Evolutionary conservation across 2,797 vertebrate species (phyloP).

Genomic region (Thamnophis elegans): DNA sequence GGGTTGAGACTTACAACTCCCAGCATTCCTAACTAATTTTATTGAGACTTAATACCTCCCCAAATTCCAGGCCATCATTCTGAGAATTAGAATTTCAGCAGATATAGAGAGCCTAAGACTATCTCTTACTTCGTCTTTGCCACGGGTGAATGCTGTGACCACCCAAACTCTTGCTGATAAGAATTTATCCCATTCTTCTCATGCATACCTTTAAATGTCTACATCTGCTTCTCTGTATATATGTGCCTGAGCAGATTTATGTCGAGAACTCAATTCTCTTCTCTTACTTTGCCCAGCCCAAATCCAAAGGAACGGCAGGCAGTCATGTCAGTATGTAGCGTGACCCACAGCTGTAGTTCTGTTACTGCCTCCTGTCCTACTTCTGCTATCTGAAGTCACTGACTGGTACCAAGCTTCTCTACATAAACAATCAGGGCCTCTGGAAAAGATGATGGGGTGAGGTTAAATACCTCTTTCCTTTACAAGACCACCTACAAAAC

Average conservation of each 20-base stretch:
- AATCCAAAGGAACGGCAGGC: conserved; percentile 10
- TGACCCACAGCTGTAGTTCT: not conserved
- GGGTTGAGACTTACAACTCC: not conserved
- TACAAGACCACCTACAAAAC: conserved; percentile 70
- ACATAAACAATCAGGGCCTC: conserved; percentile 64
- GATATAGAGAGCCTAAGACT: not conserved
- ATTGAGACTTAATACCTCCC: not conserved
- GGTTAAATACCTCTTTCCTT: conserved; percentile 71
- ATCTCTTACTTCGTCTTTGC: not conserved
- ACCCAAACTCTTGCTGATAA: conserved; percentile 17
- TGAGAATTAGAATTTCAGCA: not conserved
- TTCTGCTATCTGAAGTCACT: conserved; percentile 47
- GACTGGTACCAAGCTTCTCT: conserved; percentile 64
- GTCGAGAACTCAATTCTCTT: not conserved
- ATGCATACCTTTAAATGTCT: not conserved
- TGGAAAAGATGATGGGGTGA: conserved; percentile 58
- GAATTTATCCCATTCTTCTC: not conserved
- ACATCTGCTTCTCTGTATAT: not conserved
- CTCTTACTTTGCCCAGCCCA: not conserved
- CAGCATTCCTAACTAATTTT: not conserved
- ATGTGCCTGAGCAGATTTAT: conserved; percentile 20
- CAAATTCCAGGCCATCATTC: not conserved
- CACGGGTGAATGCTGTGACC: not conserved
- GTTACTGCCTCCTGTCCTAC: not conserved
- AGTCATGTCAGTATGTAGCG: not conserved